Evolutionary conservation across 2,888 invertebrate species (phyloP), one percentile per base, ranked within the genome.

Genomic region (Brachyptera risi): DNA sequence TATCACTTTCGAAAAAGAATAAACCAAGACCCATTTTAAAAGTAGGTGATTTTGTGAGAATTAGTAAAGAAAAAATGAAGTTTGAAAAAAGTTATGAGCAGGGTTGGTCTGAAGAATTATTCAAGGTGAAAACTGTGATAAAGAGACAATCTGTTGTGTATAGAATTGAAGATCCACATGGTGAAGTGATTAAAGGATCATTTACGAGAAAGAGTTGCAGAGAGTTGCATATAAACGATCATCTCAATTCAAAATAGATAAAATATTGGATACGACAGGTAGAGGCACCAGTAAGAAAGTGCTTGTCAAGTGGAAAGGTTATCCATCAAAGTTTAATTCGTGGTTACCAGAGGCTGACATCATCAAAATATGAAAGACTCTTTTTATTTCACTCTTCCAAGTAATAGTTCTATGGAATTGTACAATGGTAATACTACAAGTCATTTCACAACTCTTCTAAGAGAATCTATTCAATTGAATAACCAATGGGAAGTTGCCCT

Each of bases 401-500:
- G 65, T 31, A 68, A 69, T 59, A 68, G 66, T 38, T 68, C 68
- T 13, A 65, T 67, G 63, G 1, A 57, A 1, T 67, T 67, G 54
- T 70, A 67, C 64, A 67, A 67, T 0, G 59, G 67, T 26, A 71
- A 71, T 59, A 69, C 64, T 21, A 65, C 69, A 3, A 62, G 69
- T 5, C 57, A 63, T 37, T 72, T 66, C 59, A 62, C 17, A 35
- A 70, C 68, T 5, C 66, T 68, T 15, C 47, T 71, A 51, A 67
- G 66, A 9, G 54, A 61, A 23, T 56, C 60, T 13, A 61, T 68
- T 17, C 27, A 50, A 27, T 61, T 69, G 27, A 35, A 63, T 2
- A 68, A 67, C 5, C 56, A 66, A 15, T 71, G 68, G 69, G 64
- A 63, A 54, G 66, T 70, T 1, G 68, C 57, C 21, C 27, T 68